Percentiles rank a stretch among this genome's conserved stretches.
Evolutionary conservation across 2,888 invertebrate genomes (phyloP).

Genomic region (Julus scandinavius): DNA sequence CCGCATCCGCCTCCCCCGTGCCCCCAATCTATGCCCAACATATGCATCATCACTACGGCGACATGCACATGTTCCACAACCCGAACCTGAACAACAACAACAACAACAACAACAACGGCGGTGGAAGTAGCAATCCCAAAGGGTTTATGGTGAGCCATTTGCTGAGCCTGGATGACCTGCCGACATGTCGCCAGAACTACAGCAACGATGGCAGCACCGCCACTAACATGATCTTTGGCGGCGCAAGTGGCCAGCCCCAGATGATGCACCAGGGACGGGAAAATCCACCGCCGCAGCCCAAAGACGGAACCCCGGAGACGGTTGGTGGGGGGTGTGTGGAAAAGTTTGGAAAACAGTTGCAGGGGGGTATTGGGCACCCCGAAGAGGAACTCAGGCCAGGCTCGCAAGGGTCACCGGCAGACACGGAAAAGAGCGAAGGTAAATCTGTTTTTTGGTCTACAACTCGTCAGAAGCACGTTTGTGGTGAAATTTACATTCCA

Average conservation of each 20-base stretch:
- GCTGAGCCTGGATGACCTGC: conserved; percentile 55
- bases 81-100: not conserved
- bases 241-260: not conserved
- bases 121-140: not conserved
- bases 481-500: too few relatives aligned
- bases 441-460: not conserved
- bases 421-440: conserved; percentile 59
- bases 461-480: too few relatives aligned
- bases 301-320: not conserved
- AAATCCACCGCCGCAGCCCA: not conserved
- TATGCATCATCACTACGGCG: not conserved
- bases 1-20: not conserved
- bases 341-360: not conserved
- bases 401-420: conserved; percentile 41
- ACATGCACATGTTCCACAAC: conserved; percentile 19
- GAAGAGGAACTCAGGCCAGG: not conserved
- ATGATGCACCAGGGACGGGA: not conserved
- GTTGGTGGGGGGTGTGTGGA: conserved; percentile 2
- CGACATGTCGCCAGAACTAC: not conserved
- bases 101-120: not conserved
- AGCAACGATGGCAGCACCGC: not conserved
- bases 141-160: conserved; percentile 57
- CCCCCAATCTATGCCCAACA: not conserved
- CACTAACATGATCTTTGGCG: not conserved
- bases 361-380: not conserved